These are phyloP conservation scores for Halocynthia aurantium DNA, from an alignment of 23 tunicate genomes.

Conservation along the genomic window DNA sequence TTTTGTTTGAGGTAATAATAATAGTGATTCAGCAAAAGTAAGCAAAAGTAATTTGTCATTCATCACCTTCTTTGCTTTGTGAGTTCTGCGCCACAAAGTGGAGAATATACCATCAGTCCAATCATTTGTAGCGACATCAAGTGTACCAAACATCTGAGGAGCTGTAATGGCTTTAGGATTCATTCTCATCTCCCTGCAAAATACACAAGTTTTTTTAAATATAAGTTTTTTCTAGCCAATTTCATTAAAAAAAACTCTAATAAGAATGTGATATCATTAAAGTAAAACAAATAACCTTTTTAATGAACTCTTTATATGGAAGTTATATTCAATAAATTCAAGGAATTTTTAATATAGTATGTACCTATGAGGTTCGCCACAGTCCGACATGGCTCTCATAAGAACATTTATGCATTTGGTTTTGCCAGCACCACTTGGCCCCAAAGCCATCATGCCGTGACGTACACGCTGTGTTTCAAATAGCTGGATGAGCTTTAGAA, in stretches of 20 bases:
- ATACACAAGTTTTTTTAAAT: too few species aligned
- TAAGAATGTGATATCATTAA: neutral
- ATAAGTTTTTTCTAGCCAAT: neutral
- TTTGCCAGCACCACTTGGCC: constrained; percentile 99
- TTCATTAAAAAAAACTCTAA: neutral
- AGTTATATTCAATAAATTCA: too few species aligned
- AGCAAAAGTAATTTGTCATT: too few species aligned
- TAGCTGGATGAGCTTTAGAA: constrained; percentile 80
- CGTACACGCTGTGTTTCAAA: constrained; percentile 98
- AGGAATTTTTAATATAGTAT: neutral
- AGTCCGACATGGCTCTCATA: constrained; percentile 99
- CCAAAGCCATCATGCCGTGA: constrained; percentile 99
- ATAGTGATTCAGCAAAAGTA: too few species aligned
- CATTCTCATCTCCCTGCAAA: constrained; percentile 95
- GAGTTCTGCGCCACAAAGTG: constrained; percentile 97
- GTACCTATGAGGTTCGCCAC: constrained; percentile 93
- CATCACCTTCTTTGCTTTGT: constrained; percentile 93
- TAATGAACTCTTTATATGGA: neutral
- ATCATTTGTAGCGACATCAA: constrained; percentile 99
- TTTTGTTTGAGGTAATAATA: too few species aligned
- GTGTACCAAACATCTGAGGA: constrained; percentile 99
- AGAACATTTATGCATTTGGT: constrained; percentile 87
- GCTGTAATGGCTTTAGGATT: constrained; percentile 99
- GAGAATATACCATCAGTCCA: constrained; percentile 99
- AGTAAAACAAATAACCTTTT: neutral